These are phyloP conservation scores for Clarias fuscus DNA, from an alignment of 2,797 vertebrate genomes.

Conservation along the genomic window DNA sequence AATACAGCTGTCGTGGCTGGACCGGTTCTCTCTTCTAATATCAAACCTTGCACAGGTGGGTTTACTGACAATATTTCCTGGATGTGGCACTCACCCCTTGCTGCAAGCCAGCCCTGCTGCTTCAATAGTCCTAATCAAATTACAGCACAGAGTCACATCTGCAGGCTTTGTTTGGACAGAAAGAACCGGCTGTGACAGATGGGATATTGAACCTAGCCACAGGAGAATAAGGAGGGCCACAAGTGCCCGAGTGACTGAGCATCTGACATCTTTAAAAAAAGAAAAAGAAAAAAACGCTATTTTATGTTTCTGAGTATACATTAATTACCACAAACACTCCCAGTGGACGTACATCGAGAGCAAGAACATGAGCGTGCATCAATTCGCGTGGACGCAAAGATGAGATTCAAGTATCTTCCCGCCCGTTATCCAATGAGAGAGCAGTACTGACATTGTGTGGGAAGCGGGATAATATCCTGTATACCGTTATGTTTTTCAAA, in stretches of 20 bases:
- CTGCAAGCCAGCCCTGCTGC: slow-evolving; percentile 31
- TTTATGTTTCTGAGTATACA: slow-evolving; percentile 22
- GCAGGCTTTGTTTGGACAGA: slow-evolving; percentile 51
- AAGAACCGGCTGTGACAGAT: slow-evolving; percentile 48
- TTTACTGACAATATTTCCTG: slow-evolving; percentile 31
- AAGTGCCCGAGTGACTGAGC: slow-evolving; percentile 42
- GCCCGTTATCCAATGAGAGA: background rate
- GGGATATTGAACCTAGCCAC: slow-evolving; percentile 64
- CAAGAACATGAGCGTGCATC: background rate
- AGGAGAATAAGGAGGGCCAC: slow-evolving; percentile 63
- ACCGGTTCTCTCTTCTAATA: slow-evolving; percentile 30
- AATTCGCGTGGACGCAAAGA: background rate
- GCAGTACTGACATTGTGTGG: slow-evolving; percentile 19
- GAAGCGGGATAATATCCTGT: slow-evolving; percentile 35
- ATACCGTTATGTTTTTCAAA: slow-evolving; percentile 32
- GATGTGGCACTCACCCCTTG: slow-evolving; percentile 16
- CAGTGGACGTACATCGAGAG: background rate
- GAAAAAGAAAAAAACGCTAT: background rate
- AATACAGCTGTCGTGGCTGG: slow-evolving; percentile 39
- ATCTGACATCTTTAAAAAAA: slow-evolving; percentile 21
- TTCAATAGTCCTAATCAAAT: slow-evolving; percentile 62
- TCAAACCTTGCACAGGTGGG: slow-evolving; percentile 36
- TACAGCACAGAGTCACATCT: slow-evolving; percentile 56
- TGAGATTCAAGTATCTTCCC: background rate
- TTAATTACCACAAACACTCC: slow-evolving; percentile 5